phyloP scores from a whole-genome alignment of 2,888 invertebrate species.

The Xanthorhoe designata region DNA sequence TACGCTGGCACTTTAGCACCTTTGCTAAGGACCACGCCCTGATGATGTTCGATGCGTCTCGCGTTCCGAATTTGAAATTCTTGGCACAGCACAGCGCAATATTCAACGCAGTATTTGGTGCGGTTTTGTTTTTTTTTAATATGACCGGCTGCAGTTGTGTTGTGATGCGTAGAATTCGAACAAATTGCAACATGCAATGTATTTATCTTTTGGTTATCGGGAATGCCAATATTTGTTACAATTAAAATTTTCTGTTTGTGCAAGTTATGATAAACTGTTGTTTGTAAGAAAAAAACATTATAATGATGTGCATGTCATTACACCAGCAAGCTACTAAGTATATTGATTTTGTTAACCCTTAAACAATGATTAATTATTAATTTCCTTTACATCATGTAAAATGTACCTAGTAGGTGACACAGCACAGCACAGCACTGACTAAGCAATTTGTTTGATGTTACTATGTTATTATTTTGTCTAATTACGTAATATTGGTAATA shows the following conservation, averaged over 20 bases:
- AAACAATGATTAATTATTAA: too few relatives aligned
- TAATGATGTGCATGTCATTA: too few relatives aligned
- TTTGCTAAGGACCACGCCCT: slow-evolving; percentile 68
- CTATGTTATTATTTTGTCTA: too few relatives aligned
- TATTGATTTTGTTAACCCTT: too few relatives aligned
- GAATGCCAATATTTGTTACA: slow-evolving; percentile 11
- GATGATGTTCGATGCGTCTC: slow-evolving; percentile 52
- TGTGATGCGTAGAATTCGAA: slow-evolving; percentile 14
- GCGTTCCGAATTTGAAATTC: slow-evolving; percentile 64
- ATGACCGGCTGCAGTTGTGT: slow-evolving; percentile 15
- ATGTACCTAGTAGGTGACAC: too few relatives aligned
- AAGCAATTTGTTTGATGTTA: too few relatives aligned
- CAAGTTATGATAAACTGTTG: background rate
- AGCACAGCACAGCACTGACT: too few relatives aligned
- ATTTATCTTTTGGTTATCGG: slow-evolving; percentile 12
- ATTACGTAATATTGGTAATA: too few relatives aligned
- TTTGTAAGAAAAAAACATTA: background rate
- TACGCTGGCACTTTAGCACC: slow-evolving; percentile 44
- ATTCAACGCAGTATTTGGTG: slow-evolving; percentile 32
- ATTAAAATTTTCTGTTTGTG: background rate
- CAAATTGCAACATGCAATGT: slow-evolving; percentile 18
- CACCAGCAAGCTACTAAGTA: too few relatives aligned
- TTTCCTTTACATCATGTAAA: too few relatives aligned
- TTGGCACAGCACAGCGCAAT: slow-evolving; percentile 60
- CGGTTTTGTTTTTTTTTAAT: slow-evolving; percentile 21